phyloP scores from a whole-genome alignment of 2,113 vertebrate species.

The Peucedramus taeniatus region DNA sequence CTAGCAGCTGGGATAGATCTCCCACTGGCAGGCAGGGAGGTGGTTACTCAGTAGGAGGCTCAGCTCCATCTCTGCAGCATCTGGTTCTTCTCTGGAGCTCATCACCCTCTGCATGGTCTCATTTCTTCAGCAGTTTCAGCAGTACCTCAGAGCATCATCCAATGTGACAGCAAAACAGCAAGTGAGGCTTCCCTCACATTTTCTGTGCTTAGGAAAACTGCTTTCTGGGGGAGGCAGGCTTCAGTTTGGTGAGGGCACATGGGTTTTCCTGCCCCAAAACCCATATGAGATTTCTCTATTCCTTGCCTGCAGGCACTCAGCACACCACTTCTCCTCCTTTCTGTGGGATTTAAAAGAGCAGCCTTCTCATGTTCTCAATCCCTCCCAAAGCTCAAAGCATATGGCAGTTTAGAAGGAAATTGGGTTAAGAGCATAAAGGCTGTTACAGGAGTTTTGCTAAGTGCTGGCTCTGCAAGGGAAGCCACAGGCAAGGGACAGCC shows the following conservation, averaged over 20 bases:
- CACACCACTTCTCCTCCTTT: background rate
- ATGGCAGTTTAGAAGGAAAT: conserved; percentile 34
- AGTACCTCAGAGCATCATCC: background rate
- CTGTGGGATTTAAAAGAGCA: conserved; percentile 7
- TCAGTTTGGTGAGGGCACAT: background rate
- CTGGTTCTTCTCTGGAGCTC: background rate
- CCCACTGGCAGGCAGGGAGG: background rate
- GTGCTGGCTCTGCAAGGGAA: background rate
- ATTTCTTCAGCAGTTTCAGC: background rate
- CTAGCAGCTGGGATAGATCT: background rate
- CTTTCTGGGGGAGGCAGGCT: background rate
- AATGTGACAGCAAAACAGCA: background rate
- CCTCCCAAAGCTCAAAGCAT: conserved; percentile 40
- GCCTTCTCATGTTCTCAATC: conserved; percentile 19
- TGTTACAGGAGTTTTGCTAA: conserved; percentile 18
- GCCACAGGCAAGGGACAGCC: background rate
- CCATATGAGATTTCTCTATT: background rate
- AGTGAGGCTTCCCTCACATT: background rate
- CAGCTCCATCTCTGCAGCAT: background rate
- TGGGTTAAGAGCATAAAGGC: conserved; percentile 29
- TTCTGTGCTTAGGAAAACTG: background rate
- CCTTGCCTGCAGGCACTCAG: background rate
- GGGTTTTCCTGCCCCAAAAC: background rate
- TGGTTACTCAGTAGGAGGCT: background rate
- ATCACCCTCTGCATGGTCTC: background rate